Conservation (phyloP, 2,113 vertebrate species). For the Chaetodon trifascialis region DNA sequence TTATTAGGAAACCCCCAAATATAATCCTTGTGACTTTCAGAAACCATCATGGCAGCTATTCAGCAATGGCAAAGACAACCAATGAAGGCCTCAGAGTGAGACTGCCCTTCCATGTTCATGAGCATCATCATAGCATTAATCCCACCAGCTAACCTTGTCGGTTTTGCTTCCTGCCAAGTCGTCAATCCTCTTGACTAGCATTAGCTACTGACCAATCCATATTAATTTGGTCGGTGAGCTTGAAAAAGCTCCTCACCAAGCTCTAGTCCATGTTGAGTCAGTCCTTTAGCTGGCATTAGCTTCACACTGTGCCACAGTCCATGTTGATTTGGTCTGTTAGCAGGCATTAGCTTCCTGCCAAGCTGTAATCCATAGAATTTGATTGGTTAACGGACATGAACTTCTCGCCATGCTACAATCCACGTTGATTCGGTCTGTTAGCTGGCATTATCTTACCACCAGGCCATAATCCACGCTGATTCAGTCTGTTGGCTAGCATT, state of each 20-base stretch:
- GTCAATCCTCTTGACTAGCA: slow-evolving; percentile 53
- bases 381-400: slow-evolving; percentile 46
- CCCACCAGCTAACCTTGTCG: slow-evolving; percentile 14
- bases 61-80: slow-evolving; percentile 42
- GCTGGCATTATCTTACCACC: slow-evolving; percentile 37
- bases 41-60: slow-evolving; percentile 50
- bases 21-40: slow-evolving; percentile 38
- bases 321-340: slow-evolving; percentile 60
- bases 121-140: slow-evolving; percentile 27
- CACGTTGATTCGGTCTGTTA: slow-evolving; percentile 53
- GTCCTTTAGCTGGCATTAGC: slow-evolving; percentile 48
- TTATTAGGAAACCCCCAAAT: slow-evolving; percentile 19
- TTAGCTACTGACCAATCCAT: slow-evolving; percentile 56
- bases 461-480: slow-evolving; percentile 45
- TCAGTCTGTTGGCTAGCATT: slow-evolving; percentile 69
- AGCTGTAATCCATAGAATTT: slow-evolving; percentile 46
- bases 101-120: slow-evolving; percentile 41
- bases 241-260: slow-evolving; percentile 41
- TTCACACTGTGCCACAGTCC: slow-evolving; percentile 42
- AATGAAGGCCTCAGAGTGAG: slow-evolving; percentile 10
- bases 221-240: slow-evolving; percentile 53
- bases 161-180: slow-evolving; percentile 38
- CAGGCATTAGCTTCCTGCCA: slow-evolving; percentile 46
- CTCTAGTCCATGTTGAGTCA: slow-evolving; percentile 42
- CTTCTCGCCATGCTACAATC: slow-evolving; percentile 53